Evolutionary conservation across 2,113 vertebrate genomes (phyloP), one percentile per base, ranked within the genome.

Genomic region (Synodontis membranacea): DNA sequence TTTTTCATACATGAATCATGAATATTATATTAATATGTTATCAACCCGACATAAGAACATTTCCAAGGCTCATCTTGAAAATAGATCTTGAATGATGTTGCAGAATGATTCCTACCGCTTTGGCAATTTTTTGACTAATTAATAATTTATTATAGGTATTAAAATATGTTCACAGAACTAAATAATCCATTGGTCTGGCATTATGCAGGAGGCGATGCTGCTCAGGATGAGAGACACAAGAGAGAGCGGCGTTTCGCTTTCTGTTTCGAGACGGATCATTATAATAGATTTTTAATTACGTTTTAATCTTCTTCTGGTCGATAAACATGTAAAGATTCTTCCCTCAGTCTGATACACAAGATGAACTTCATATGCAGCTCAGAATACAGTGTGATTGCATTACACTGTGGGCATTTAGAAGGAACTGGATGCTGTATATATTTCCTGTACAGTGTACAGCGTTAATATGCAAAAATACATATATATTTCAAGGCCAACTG

Each of bases 261-360:
- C 52, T 80, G 17, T 80, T 79, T 54, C 28, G 28, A 81, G 79
- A 80, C 17, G 78, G 23, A 82, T 82, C 17, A 44, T 82, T 82
- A 48, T 19, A 48, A 66, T 62, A 23, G 80, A 82, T 64, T 83
- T 66, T 83, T 68, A 83, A 52, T 83, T 31, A 68, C 44, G 8
- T 50, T 83, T 68, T 68, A 54, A 25, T 79, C 50, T 54, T 78
- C 46, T 34, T 50, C 44, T 14, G 46, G 25, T 76, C 48, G 48
- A 79, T 79, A 54, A 14, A 34, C 5, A 1, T 34, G 44, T 52
- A 78, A 78, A 54, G 48, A 54, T 11, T 50, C 46, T 0, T 76
- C 15, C 14, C 28, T 76, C 11, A 5, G 39, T 28, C 2, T 44
- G 34, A 21, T 8, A 44, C 25, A 42, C 37, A 3, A 42, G 19